Evolutionary conservation across 2,888 invertebrate species (phyloP), one percentile per base, ranked within the genome.

Genomic region (Tenthredo mesomela): DNA sequence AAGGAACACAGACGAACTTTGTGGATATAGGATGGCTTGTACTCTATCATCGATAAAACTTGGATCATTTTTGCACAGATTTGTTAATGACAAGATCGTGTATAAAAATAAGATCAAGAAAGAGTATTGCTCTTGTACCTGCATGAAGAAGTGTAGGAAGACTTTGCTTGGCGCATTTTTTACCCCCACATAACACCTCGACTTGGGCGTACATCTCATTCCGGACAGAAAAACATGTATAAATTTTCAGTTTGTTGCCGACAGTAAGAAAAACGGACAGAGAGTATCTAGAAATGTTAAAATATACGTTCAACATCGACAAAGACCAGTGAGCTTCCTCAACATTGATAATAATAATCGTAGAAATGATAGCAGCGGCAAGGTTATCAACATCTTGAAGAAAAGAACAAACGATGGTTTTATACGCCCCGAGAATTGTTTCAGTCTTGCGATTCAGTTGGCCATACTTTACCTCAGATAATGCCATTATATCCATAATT

Each of bases 391-490:
- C 37, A 58, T 54, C 29, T 54, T 10, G 33, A 7, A 18, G 6
- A 12, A 18, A 1, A 33, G 33, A 18, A 37, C 58, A 33, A 58
- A 77, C 77, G 33, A 40, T 18, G 70, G 33, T 29, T 54, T 33
- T 29, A 77, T 54, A 37, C 29, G 58, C 10, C 9, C 33, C 54
- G n/a, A 37, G 21, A 77, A 77, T 54, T 50, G 77, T 77, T 50
- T 33, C 50, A 77, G 77, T 77, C 58, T 77, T 29, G 75, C 77
- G 9, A 54, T 77, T 47, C 47, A 58, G 25, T 54, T n/a, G 12
- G 18, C 15, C 25, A 7, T 54, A 54, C 54, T 77, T 77, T 50
- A 50, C 25, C 21, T 25, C 7, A 50, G 29, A n/a, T 33, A 33
- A 33, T 4, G 4, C 33, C 33, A 33, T 33, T 33, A 33, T 33